Base-by-base conservation (phyloP, 2,888 invertebrate genomes). In the Drosophila falleni region DNA sequence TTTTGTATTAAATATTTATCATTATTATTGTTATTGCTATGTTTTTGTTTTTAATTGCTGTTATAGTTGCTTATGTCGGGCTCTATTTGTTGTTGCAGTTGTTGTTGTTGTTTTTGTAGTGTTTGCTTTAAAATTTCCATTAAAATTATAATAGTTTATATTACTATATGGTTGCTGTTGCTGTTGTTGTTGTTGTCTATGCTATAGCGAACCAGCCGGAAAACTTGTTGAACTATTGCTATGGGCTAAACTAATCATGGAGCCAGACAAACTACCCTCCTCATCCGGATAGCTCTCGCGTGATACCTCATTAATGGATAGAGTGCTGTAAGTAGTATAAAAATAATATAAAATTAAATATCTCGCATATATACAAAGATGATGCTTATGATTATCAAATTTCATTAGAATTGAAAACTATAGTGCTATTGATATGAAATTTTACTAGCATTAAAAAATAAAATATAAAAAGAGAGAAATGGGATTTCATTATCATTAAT, bases 221-320 rank as follows among this genome's bases (percentile, higher is more conserved):
- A 97, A 97, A 94, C 97, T 97, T 91, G 97, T 97, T 90, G 97
- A 97, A 93, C 97, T 98, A 95, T 97, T 97, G 95, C 97, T 97
- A 94, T 97, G 97, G 81, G 97, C 97, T 93, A 98, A 95, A 94
- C 98, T 98, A 91, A 97, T 94, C 96, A 98, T 97, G 88, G 98
- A 98, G 90, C 98, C 98, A 69, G 98, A 97, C 86, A 98, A 95
- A 91, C 97, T 97, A 91, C 96, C 96, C 93, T 98, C 98, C 93
- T 97, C 97, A 87, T 97, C 97, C 88, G 96, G 96, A 94, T 97
- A 97, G 85, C 96, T 95, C 93, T 97, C 97, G 90, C 97, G 95
- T 87, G 97, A 97, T 91, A 97, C 97, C 93, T 98, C 98, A 63
- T 96, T 96, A 92, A 98, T 96, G 89, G 97, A 97, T 94, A 98